Percentiles rank a stretch among this genome's conserved stretches.
Conservation (phyloP, 2,888 invertebrate species). For the Odontocerum albicorne region DNA sequence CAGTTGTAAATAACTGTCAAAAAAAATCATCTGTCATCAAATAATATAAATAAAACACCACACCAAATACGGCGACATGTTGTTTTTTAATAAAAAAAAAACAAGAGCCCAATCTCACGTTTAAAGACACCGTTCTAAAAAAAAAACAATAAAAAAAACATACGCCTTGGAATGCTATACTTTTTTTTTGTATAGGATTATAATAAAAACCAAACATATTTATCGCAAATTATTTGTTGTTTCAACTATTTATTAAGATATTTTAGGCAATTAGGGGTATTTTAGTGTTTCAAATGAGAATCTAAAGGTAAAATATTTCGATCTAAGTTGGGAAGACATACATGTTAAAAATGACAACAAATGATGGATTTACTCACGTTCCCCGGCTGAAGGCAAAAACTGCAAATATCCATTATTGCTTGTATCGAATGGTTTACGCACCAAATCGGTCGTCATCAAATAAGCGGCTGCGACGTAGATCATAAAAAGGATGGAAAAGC, state of each 20-base stretch:
- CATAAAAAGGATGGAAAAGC: conserved; percentile 30
- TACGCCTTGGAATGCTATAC: conserved; percentile 18
- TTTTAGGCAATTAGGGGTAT: conserved; percentile 2
- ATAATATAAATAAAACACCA: not conserved
- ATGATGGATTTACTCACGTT: conserved; percentile 49
- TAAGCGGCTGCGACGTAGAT: conserved; percentile 25
- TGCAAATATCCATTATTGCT: conserved; percentile 46
- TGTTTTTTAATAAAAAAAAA: not conserved
- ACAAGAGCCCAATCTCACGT: conserved; percentile 6
- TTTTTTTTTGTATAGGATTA: conserved; percentile 3
- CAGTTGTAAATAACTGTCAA: conserved; percentile 28
- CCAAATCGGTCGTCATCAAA: conserved; percentile 18
- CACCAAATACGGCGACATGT: not conserved
- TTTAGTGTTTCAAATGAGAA: conserved; percentile 3
- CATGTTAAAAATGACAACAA: conserved; percentile 6
- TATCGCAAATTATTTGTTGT: too few species aligned
- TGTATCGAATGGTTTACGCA: conserved; percentile 12
- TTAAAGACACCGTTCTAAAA: not conserved
- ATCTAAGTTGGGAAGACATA: conserved; percentile 16
- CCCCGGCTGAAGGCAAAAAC: conserved; percentile 52
- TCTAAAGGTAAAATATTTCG: conserved; percentile 4
- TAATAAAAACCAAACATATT: too few species aligned
- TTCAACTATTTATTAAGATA: not conserved
- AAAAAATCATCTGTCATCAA: conserved; percentile 15
- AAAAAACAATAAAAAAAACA: conserved; percentile 16